These are phyloP conservation scores for Alcis repandata DNA, from an alignment of 2,888 invertebrate species.

Conservation along the genomic window DNA sequence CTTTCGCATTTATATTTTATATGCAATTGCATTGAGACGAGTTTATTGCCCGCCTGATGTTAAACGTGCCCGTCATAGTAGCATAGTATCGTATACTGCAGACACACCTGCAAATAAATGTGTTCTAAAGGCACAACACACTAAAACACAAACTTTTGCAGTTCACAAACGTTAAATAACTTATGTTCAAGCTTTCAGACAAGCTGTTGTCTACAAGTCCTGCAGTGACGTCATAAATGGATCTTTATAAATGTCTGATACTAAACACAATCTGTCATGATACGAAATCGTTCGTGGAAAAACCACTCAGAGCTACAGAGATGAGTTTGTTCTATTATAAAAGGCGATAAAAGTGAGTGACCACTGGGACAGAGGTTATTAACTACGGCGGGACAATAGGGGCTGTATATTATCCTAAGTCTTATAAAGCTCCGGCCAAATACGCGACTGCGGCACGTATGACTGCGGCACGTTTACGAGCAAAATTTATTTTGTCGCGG, in stretches of 20 bases:
- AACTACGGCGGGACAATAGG: conserved; percentile 7
- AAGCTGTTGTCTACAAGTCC: not conserved
- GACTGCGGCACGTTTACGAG: too few species aligned
- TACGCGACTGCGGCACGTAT: not conserved
- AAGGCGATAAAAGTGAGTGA: conserved; percentile 10
- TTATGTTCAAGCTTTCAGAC: not conserved
- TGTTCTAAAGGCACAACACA: too few species aligned
- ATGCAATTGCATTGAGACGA: too few species aligned
- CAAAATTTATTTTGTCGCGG: too few species aligned
- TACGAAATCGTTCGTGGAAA: not conserved
- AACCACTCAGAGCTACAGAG: not conserved
- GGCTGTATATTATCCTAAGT: conserved; percentile 1
- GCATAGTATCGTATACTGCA: too few species aligned
- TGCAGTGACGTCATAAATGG: not conserved
- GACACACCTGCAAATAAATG: too few species aligned
- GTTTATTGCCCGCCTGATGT: too few species aligned
- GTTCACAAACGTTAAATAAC: too few species aligned
- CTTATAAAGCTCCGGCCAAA: not conserved
- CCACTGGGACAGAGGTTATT: conserved; percentile 10
- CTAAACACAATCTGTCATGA: not conserved
- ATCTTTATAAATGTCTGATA: too few species aligned
- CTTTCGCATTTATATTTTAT: too few species aligned
- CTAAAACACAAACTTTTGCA: too few species aligned
- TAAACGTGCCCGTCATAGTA: too few species aligned
- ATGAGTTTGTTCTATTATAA: conserved; percentile 1